Conservation (phyloP, 2,888 invertebrate genomes). For the Sicus ferrugineus region DNA sequence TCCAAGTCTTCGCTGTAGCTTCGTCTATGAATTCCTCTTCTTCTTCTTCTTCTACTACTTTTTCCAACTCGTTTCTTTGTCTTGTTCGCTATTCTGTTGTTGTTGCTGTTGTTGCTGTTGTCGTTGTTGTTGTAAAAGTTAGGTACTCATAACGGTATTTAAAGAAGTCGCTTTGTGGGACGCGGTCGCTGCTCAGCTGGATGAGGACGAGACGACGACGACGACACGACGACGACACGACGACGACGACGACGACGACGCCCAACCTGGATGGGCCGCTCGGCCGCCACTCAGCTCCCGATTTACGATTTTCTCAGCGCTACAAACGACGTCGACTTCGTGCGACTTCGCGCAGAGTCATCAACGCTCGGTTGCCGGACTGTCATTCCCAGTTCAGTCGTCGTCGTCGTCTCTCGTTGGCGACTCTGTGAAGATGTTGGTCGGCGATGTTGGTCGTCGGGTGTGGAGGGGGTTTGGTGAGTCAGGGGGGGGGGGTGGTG, state of each 20-base stretch:
- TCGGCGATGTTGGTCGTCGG: neutral
- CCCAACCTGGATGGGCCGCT: neutral
- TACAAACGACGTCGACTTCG: neutral
- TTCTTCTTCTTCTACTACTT: too few relatives aligned
- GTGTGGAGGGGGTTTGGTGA: neutral
- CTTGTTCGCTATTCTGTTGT: neutral
- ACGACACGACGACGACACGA: conserved; percentile 4
- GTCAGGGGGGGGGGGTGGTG: too few relatives aligned
- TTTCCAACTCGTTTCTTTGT: neutral
- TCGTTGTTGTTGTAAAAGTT: conserved; percentile 27
- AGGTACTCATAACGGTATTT: conserved; percentile 29
- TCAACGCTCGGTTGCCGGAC: neutral
- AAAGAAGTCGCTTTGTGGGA: conserved; percentile 29
- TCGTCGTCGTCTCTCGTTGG: neutral
- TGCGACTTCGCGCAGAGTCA: neutral
- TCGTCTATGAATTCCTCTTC: conserved; percentile 1
- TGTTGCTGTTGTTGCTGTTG: neutral
- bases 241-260: conserved; percentile 7
- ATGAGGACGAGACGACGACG: neutral
- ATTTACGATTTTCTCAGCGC: conserved; percentile 3
- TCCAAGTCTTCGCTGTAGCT: neutral
- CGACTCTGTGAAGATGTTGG: neutral
- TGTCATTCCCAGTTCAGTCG: neutral
- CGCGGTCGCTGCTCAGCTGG: neutral
- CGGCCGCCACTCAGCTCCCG: neutral